Evolutionary conservation across 2,113 vertebrate species (phyloP), one percentile per base, ranked within the genome.

Genomic region (Hemichromis elongatus): DNA sequence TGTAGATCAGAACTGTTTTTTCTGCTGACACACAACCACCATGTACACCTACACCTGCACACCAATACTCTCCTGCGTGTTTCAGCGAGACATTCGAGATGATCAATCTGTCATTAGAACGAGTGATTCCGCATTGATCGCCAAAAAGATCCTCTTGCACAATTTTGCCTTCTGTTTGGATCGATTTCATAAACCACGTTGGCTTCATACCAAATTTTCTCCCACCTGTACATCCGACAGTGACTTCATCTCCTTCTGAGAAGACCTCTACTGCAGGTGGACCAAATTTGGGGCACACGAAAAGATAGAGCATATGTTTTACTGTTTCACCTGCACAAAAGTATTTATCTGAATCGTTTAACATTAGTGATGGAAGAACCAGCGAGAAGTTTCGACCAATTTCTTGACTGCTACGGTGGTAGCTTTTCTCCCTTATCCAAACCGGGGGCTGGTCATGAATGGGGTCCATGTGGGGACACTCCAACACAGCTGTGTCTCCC

Each of bases 71-170:
- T 33, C 52, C 19, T n/a, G 52, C 52, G 21, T 53, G 4, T 53
- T 1, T 2, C 19, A 21, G 8, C 4, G 52, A 53, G 30, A 7
- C 30, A 33, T 33, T 33, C 6, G 30, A 33, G 30, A 33, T 33
- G 6, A 33, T 33, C 30, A 33, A 7, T 5, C 30, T 33, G 6
- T 33, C 6, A 6, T 9, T 4, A 2, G 19, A 52, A 52, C 5
- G 1, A 2, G 1, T 53, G 4, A 53, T 53, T 53, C 19, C 21
- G 8, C 19, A 10, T 21, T 21, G 19, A 9, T n/a, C 8, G 19
- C 8, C 2, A 10, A 21, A 4, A 2, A 10, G 4, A 5, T 3
- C 3, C n/a, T n/a, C 2, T 4, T 53, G 1, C 19, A 5, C 1
- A 9, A 53, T 9, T 53, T 21, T 53, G 2, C 18, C 52, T 10